Evolutionary conservation across 92 coral and sea anemone species (phyloP).

Genomic region (Zoanthus sociatus): DNA sequence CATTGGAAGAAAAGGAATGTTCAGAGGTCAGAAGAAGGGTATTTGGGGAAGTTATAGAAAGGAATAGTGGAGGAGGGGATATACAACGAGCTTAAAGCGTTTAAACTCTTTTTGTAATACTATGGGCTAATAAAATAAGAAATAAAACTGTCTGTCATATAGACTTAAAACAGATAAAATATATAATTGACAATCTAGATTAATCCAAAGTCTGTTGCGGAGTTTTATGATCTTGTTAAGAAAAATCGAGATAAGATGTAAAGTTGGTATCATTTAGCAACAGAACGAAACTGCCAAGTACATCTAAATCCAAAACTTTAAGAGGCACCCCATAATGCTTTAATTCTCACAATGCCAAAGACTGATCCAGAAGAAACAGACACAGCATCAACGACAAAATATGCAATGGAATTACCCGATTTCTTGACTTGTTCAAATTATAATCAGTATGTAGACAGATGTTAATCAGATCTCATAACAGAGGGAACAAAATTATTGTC

Average conservation of each 20-base stretch:
- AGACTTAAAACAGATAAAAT: conserved; percentile 9
- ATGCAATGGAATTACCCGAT: neutral
- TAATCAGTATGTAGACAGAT: conserved; percentile 20
- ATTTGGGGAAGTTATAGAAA: no score
- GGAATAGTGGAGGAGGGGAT: no score
- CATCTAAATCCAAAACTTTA: no score
- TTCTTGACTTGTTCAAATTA: neutral
- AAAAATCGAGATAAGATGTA: conserved; percentile 32
- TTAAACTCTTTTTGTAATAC: neutral
- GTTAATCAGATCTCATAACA: conserved; percentile 14
- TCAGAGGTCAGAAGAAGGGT: no score
- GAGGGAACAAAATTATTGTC: neutral
- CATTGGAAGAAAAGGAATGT: no score
- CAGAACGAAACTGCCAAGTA: conserved; percentile 27
- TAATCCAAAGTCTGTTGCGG: conserved; percentile 51
- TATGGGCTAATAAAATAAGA: conserved; percentile 8
- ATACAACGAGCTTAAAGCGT: no score
- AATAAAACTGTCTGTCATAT: neutral
- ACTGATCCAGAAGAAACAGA: conserved; percentile 56
- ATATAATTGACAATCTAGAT: conserved; percentile 24
- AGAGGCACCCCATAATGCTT: conserved; percentile 50
- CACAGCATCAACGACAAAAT: conserved; percentile 49
- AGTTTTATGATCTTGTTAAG: conserved; percentile 39
- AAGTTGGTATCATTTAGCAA: conserved; percentile 3
- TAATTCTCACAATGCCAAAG: conserved; percentile 46